Conservation (phyloP, 2,113 vertebrate genomes). For the Crotalus horridus region DNA sequence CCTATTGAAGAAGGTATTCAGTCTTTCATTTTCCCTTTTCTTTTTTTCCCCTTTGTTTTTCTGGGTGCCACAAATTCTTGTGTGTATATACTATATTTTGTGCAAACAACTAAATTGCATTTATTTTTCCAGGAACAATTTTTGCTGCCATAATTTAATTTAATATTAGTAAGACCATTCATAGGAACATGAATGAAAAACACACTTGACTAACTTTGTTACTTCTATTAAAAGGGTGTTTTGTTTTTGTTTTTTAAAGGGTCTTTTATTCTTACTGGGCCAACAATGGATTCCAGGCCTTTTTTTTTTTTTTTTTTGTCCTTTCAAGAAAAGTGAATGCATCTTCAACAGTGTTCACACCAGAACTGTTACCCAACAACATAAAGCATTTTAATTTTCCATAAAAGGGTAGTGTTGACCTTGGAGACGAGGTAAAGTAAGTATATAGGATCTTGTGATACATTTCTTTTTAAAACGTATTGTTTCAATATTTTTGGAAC, state of each 20-base stretch:
- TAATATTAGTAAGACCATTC: slow-evolving; percentile 47
- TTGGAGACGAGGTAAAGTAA: slow-evolving; percentile 75
- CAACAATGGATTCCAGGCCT: slow-evolving; percentile 38
- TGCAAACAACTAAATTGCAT: slow-evolving; percentile 5
- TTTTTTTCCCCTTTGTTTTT: neutral
- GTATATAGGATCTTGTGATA: slow-evolving; percentile 71
- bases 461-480: slow-evolving; percentile 62
- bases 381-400: slow-evolving; percentile 75
- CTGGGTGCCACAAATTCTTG: slow-evolving; percentile 27
- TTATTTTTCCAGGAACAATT: neutral
- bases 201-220: slow-evolving; percentile 42
- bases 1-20: neutral
- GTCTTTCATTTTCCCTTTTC: neutral
- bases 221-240: neutral
- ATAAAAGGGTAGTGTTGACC: slow-evolving; percentile 68
- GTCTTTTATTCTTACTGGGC: slow-evolving; percentile 42
- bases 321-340: slow-evolving; percentile 28
- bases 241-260: neutral
- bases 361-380: slow-evolving; percentile 43
- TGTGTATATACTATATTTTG: slow-evolving; percentile 2
- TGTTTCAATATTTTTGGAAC: slow-evolving; percentile 80
- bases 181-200: slow-evolving; percentile 27
- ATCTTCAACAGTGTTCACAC: slow-evolving; percentile 53
- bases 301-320: slow-evolving; percentile 1
- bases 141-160: slow-evolving; percentile 55